These are phyloP conservation scores for Nebria salina DNA, from an alignment of 2,888 invertebrate species.

Conservation along the genomic window DNA sequence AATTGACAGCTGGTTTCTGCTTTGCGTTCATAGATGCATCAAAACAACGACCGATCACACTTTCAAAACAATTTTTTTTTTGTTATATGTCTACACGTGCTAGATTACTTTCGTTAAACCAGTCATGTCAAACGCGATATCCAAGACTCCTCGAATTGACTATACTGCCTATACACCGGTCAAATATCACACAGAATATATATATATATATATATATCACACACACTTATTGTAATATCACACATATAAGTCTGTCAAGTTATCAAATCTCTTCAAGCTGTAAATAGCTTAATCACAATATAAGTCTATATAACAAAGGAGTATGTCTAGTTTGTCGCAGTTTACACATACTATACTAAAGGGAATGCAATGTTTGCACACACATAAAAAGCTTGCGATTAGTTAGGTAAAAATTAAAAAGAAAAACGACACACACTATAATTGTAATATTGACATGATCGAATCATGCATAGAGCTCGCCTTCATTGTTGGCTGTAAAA, in stretches of 20 bases:
- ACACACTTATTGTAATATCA: background rate
- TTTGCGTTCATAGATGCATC: background rate
- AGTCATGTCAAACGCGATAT: background rate
- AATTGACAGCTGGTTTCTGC: conserved; percentile 11
- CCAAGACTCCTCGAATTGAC: conserved; percentile 19
- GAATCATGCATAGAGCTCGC: background rate
- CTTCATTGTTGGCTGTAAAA: background rate
- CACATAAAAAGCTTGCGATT: background rate
- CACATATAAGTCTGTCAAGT: background rate
- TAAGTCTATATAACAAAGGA: background rate
- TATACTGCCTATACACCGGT: background rate
- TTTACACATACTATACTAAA: background rate
- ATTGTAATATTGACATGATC: background rate
- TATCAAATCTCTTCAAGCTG: background rate
- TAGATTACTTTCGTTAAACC: background rate
- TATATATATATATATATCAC: background rate
- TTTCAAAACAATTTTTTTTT: conserved; percentile 5
- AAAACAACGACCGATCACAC: conserved; percentile 2
- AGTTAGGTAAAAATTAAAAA: background rate
- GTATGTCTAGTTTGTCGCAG: background rate
- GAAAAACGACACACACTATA: background rate
- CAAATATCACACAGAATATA: background rate
- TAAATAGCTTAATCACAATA: background rate
- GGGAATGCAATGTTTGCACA: background rate
- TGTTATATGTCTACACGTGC: background rate